Evolutionary conservation across 1,140 invertebrate genomes (phyloP).

Genomic region (Drosophila trapezifrons): DNA sequence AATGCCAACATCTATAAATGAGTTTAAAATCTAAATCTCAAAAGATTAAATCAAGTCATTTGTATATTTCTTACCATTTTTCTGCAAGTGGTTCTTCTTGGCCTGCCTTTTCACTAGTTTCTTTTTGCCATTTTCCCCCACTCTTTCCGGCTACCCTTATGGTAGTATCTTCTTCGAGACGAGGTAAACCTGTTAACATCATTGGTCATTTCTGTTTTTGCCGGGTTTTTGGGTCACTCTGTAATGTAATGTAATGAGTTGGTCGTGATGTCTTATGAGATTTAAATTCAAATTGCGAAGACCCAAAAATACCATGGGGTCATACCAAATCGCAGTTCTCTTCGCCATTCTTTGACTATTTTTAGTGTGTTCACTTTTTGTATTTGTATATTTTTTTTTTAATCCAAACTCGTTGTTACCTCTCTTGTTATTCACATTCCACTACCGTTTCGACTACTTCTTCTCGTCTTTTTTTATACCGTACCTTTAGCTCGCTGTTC

Average conservation of each 20-base stretch:
- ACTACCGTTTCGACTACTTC: constrained; percentile 16
- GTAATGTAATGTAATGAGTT: constrained; percentile 61
- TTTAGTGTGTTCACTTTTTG: constrained; percentile 15
- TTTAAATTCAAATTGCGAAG: constrained; percentile 63
- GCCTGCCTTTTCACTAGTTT: constrained; percentile 1
- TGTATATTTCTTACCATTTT: constrained; percentile 5
- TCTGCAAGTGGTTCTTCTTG: neutral
- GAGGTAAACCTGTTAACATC: constrained; percentile 37
- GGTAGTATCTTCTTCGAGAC: constrained; percentile 28
- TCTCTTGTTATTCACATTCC: constrained; percentile 21
- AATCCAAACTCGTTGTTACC: constrained; percentile 45
- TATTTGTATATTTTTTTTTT: constrained; percentile 8
- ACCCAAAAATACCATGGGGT: constrained; percentile 53
- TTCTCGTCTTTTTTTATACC: constrained; percentile 16
- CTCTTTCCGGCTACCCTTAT: constrained; percentile 17
- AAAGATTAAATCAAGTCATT: neutral
- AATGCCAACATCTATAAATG: too few species aligned
- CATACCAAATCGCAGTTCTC: constrained; percentile 18
- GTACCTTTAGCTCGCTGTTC: constrained; percentile 13
- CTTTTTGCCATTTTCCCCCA: constrained; percentile 30
- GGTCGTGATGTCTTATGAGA: constrained; percentile 77
- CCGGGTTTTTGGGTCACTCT: constrained; percentile 64
- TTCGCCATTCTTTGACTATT: constrained; percentile 16
- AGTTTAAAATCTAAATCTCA: too few species aligned
- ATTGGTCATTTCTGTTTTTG: constrained; percentile 40